Conservation (phyloP, 2,888 invertebrate genomes). For the Panopea generosa region DNA sequence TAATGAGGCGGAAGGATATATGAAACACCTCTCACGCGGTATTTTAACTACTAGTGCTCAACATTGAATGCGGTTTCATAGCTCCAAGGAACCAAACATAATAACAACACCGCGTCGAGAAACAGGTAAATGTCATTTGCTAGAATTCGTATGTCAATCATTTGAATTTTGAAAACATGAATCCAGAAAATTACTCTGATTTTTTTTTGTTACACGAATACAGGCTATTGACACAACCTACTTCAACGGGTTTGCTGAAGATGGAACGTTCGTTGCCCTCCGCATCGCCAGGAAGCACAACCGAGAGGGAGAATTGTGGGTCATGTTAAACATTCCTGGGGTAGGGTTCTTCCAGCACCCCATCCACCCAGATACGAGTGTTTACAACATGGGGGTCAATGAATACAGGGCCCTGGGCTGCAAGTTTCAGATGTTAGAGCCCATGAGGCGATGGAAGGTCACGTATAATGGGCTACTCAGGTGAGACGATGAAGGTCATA, state of each 20-base stretch:
- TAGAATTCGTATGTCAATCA: no score
- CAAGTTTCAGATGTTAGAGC: slow-evolving; percentile 88
- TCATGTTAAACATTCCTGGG: slow-evolving; percentile 86
- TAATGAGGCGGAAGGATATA: no score
- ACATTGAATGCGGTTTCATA: no score
- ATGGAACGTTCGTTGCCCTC: slow-evolving; percentile 87
- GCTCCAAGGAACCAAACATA: no score
- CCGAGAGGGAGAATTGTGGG: slow-evolving; percentile 87
- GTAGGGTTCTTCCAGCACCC: slow-evolving; percentile 86
- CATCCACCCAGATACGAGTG: slow-evolving; percentile 87
- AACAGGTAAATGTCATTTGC: no score
- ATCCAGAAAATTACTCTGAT: no score
- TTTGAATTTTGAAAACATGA: no score
- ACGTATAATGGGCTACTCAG: slow-evolving; percentile 90
- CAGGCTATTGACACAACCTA: slow-evolving; percentile 85
- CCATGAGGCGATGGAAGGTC: slow-evolving; percentile 88
- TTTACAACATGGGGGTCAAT: slow-evolving; percentile 80
- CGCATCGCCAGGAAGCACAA: slow-evolving; percentile 87
- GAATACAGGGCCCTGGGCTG: slow-evolving; percentile 85
- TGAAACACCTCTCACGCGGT: no score
- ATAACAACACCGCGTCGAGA: no score
- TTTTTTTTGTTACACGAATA: no score
- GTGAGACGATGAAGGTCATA: slow-evolving; percentile 81
- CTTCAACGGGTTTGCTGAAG: slow-evolving; percentile 86
- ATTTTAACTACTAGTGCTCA: no score